Conservation (phyloP, 2,797 vertebrate genomes). For the Peromyscus eremicus region DNA sequence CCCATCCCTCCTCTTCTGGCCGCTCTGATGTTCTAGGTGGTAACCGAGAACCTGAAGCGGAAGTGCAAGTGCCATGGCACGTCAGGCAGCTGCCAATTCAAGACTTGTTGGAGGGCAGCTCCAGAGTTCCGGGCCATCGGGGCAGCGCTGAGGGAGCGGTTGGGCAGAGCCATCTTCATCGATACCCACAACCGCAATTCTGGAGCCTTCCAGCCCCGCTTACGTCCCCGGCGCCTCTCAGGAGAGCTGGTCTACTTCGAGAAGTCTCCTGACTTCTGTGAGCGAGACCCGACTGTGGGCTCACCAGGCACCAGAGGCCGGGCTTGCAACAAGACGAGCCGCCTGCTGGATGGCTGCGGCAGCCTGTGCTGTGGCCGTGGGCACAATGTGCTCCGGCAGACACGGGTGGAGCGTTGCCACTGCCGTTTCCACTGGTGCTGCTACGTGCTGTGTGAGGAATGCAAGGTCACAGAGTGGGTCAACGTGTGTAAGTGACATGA, state of each 20-base stretch:
- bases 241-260: constrained; percentile 96
- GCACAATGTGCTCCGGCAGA: constrained; percentile 95
- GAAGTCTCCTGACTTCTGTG: constrained; percentile 96
- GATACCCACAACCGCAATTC: constrained; percentile 97
- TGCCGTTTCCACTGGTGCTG: constrained; percentile 98
- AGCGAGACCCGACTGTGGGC: constrained; percentile 90
- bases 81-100: constrained; percentile 97
- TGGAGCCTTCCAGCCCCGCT: constrained; percentile 93
- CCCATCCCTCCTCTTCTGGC: not conserved
- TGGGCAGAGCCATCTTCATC: constrained; percentile 93
- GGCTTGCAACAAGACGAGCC: constrained; percentile 87
- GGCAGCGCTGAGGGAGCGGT: constrained; percentile 92
- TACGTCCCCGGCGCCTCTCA: constrained; percentile 90
- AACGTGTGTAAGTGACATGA: constrained; percentile 79
- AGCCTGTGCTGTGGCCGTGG: constrained; percentile 96
- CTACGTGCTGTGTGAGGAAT: constrained; percentile 97
- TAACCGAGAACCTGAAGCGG: constrained; percentile 95
- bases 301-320: constrained; percentile 91
- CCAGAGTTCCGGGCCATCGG: constrained; percentile 95
- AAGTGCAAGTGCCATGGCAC: constrained; percentile 97
- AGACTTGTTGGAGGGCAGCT: constrained; percentile 96
- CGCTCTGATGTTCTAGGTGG: constrained; percentile 88
- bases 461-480: constrained; percentile 93
- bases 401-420: constrained; percentile 93
- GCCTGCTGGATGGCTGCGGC: constrained; percentile 92